Percentiles rank a stretch among this genome's conserved stretches.
Evolutionary conservation across 2,113 vertebrate species (phyloP).

Genomic region (Rhea pennata): DNA sequence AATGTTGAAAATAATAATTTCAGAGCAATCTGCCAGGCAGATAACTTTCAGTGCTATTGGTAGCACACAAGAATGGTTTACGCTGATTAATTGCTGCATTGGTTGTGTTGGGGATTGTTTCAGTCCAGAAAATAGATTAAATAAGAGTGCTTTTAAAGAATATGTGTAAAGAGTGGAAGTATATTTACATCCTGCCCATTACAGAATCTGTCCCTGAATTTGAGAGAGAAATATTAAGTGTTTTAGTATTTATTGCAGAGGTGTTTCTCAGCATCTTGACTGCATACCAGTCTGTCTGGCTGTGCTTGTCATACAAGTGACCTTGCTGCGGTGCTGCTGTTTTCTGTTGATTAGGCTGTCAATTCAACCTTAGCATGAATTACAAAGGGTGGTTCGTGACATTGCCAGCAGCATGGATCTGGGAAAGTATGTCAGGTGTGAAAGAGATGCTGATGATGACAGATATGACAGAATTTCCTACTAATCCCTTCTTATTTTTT

Average conservation of each 20-base stretch:
- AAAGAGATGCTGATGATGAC: background rate
- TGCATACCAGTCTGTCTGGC: background rate
- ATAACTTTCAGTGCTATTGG: background rate
- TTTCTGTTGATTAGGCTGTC: constrained; percentile 12
- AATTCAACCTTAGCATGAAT: background rate
- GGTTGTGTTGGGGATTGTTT: background rate
- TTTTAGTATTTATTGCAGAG: background rate
- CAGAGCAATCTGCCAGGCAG: background rate
- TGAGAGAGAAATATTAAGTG: background rate
- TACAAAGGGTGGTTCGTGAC: background rate
- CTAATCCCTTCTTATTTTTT: background rate
- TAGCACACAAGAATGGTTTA: background rate
- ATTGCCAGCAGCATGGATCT: background rate
- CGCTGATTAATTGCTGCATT: background rate
- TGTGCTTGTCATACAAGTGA: background rate
- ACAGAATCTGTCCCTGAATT: background rate
- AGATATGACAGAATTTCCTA: background rate
- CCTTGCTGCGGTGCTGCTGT: background rate
- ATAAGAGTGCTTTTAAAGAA: background rate
- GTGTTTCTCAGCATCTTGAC: background rate
- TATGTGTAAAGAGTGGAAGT: background rate
- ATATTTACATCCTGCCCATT: background rate
- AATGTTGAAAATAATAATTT: constrained; percentile 16
- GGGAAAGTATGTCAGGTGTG: background rate
- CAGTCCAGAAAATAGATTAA: background rate